Evolutionary conservation across 2,888 invertebrate species (phyloP).

Genomic region (Stenurella melanura): DNA sequence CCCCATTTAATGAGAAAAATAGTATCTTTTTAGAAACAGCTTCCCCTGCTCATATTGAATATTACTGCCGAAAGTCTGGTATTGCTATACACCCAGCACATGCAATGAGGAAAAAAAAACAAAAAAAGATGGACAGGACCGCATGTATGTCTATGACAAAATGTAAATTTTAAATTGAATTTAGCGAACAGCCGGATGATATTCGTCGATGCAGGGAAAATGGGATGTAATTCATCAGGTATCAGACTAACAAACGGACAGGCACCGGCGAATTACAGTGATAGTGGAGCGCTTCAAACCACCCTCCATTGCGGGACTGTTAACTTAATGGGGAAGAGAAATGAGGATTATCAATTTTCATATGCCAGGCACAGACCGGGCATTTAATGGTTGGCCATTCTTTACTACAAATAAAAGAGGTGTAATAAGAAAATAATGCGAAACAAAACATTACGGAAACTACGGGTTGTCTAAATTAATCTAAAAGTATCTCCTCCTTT

Average conservation of each 20-base stretch:
- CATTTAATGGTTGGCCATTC: conserved; percentile 38
- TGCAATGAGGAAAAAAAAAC: background rate
- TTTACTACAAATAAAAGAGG: conserved; percentile 40
- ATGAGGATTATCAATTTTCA: conserved; percentile 45
- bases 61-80: no score
- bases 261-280: conserved; percentile 37
- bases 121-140: background rate
- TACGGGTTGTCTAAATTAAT: conserved; percentile 5
- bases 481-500: background rate
- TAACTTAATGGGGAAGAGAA: conserved; percentile 40
- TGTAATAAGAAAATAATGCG: conserved; percentile 14
- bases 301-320: conserved; percentile 23
- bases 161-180: conserved; percentile 51
- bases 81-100: background rate
- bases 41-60: no score
- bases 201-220: conserved; percentile 48
- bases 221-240: conserved; percentile 58
- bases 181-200: conserved; percentile 42
- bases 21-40: no score
- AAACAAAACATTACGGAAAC: conserved; percentile 15
- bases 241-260: conserved; percentile 51
- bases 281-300: conserved; percentile 15
- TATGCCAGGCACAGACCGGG: conserved; percentile 39
- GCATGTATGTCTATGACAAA: conserved; percentile 29
- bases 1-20: no score